phyloP scores from a whole-genome alignment of 2,888 invertebrate species.

The Palloptera scutellata region DNA sequence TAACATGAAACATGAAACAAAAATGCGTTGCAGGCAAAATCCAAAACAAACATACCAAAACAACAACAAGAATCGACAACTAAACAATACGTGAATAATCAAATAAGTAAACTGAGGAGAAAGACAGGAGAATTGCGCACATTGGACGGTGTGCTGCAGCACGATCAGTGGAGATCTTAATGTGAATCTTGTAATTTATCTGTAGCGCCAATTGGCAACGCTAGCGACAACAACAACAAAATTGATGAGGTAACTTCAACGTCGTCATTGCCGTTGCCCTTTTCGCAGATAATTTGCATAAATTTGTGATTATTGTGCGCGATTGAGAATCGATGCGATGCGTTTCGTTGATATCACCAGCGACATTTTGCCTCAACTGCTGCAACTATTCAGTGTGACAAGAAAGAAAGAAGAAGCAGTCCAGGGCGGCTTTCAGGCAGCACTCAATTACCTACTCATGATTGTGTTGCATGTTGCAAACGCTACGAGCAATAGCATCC shows the following conservation, averaged over 20 bases:
- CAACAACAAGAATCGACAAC: too few relatives aligned
- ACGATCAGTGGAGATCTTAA: constrained; percentile 31
- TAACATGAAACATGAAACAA: too few relatives aligned
- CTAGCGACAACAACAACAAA: constrained; percentile 11
- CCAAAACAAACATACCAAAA: too few relatives aligned
- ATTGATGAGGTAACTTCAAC: background rate
- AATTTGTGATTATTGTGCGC: constrained; percentile 42
- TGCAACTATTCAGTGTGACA: background rate
- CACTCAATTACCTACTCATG: background rate
- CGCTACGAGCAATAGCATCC: constrained; percentile 8
- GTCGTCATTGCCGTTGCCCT: constrained; percentile 34
- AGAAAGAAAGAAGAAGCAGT: background rate
- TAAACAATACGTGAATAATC: too few relatives aligned
- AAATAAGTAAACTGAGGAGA: too few relatives aligned
- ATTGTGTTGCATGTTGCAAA: constrained; percentile 18
- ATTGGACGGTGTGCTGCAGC: background rate
- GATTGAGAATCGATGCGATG: constrained; percentile 27
- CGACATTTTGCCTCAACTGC: constrained; percentile 10
- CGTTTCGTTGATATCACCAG: constrained; percentile 22
- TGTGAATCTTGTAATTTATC: constrained; percentile 31
- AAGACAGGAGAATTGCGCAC: too few relatives aligned
- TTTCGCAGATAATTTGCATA: constrained; percentile 47
- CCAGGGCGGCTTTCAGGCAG: background rate
- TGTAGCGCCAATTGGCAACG: constrained; percentile 26
- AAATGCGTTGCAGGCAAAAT: too few relatives aligned